Conservation (phyloP, 2,113 vertebrate genomes). For the Phodopus roborovskii region DNA sequence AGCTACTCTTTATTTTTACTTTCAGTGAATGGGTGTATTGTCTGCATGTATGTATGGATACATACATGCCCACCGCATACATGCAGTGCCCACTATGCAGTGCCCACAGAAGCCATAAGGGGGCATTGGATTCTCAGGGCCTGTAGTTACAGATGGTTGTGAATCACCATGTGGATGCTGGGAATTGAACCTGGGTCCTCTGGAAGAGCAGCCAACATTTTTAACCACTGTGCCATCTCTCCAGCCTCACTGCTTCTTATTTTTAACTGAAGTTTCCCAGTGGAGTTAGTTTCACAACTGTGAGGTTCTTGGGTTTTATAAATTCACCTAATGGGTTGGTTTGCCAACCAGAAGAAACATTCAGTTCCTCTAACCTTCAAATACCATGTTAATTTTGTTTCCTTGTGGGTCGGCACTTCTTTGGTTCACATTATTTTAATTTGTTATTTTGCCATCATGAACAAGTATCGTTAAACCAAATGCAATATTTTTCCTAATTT, state of each 20-base stretch:
- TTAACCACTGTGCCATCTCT: not conserved
- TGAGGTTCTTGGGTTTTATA: not conserved
- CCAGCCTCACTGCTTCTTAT: not conserved
- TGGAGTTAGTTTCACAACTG: not conserved
- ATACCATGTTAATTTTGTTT: slow-evolving; percentile 21
- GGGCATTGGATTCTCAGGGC: not conserved
- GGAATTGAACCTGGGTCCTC: not conserved
- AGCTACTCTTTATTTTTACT: not conserved
- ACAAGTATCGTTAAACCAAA: not conserved
- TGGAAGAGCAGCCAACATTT: not conserved
- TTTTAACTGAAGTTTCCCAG: slow-evolving; percentile 55
- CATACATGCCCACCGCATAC: not conserved
- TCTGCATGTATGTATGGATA: not conserved
- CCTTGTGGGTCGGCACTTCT: not conserved
- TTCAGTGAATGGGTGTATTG: not conserved
- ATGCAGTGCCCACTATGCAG: not conserved
- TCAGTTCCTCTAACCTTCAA: not conserved
- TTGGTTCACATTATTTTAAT: not conserved
- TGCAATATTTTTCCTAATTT: not conserved
- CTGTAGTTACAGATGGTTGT: not conserved
- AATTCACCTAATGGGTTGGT: not conserved
- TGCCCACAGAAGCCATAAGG: not conserved
- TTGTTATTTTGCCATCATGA: not conserved
- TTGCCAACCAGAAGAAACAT: not conserved
- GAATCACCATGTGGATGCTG: not conserved